These are phyloP conservation scores for Mugil cephalus DNA, from an alignment of 2,113 vertebrate species.

Conservation along the genomic window DNA sequence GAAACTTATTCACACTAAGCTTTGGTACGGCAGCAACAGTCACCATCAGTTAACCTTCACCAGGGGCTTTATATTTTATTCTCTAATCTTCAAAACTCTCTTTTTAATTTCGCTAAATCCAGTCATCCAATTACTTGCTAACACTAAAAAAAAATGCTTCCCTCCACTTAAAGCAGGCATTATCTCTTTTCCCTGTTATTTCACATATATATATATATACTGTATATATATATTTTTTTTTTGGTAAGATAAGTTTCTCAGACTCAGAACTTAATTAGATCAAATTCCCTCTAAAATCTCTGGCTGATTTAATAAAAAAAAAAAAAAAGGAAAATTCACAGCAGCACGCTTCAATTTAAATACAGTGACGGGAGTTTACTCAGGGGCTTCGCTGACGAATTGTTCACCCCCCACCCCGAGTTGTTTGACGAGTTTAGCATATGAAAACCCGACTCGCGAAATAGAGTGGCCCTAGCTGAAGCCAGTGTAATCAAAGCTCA, in stretches of 20 bases:
- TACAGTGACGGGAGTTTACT: constrained; percentile 53
- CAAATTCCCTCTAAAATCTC: constrained; percentile 40
- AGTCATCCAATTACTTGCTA: constrained; percentile 47
- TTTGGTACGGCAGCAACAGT: constrained; percentile 23
- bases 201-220: no score
- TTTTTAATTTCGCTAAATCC: constrained; percentile 41
- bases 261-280: constrained; percentile 49
- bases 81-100: constrained; percentile 51
- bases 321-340: constrained; percentile 46
- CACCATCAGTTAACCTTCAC: constrained; percentile 39
- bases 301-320: no score
- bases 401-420: constrained; percentile 42
- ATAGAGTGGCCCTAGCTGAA: constrained; percentile 43
- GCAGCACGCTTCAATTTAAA: constrained; percentile 36
- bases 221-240: no score
- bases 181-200: constrained; percentile 33
- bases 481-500: constrained; percentile 62
- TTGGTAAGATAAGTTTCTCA: constrained; percentile 39
- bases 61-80: constrained; percentile 17
- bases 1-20: constrained; percentile 44
- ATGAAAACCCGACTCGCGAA: constrained; percentile 64
- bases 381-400: constrained; percentile 54
- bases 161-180: constrained; percentile 43
- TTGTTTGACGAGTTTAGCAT: constrained; percentile 75
- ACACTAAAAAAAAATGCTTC: constrained; percentile 30